A percentile compares a stretch with the other conserved stretches of the same genome.
Evolutionary conservation across 1,140 invertebrate species (phyloP).

Genomic region (Charaxes varanes): DNA sequence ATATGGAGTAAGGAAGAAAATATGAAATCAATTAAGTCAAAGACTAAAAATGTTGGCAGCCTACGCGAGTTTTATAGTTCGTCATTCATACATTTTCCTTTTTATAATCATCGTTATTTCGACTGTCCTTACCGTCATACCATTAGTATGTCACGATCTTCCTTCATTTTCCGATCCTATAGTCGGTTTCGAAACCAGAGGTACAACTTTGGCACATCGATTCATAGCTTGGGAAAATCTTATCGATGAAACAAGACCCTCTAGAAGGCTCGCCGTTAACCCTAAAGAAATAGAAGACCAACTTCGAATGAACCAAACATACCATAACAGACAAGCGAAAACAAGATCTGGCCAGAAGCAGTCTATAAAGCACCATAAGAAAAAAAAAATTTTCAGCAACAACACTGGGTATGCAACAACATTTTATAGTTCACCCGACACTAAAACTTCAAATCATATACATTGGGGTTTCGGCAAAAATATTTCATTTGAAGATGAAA

Average conservation of each 20-base stretch:
- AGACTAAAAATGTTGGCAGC: slow-evolving; percentile 68
- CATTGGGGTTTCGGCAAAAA: slow-evolving; percentile 73
- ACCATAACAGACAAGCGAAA: slow-evolving; percentile 51
- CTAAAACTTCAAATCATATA: slow-evolving; percentile 48
- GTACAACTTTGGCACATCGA: slow-evolving; percentile 85
- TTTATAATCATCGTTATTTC: slow-evolving; percentile 80
- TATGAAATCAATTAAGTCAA: slow-evolving; percentile 45
- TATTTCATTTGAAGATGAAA: slow-evolving; percentile 65
- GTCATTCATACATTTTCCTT: slow-evolving; percentile 84
- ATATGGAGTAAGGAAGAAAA: slow-evolving; percentile 44
- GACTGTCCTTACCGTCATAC: slow-evolving; percentile 81
- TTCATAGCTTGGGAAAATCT: slow-evolving; percentile 90
- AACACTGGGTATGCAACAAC: slow-evolving; percentile 46
- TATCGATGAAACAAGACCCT: slow-evolving; percentile 81
- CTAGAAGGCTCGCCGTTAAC: slow-evolving; percentile 81
- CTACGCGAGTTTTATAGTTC: slow-evolving; percentile 80
- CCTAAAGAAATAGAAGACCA: slow-evolving; percentile 78
- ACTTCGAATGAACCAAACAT: slow-evolving; percentile 67
- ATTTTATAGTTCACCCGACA: slow-evolving; percentile 33
- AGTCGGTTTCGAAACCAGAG: slow-evolving; percentile 92
- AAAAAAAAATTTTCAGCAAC: slow-evolving; percentile 51
- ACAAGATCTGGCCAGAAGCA: slow-evolving; percentile 63
- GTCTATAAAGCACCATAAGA: slow-evolving; percentile 63
- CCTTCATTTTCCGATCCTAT: slow-evolving; percentile 88
- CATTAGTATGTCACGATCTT: slow-evolving; percentile 79